A percentile compares a stretch with the other conserved stretches of the same genome.
Evolutionary conservation across 2,797 vertebrate species (phyloP).

Genomic region (Sandelia bainsii): DNA sequence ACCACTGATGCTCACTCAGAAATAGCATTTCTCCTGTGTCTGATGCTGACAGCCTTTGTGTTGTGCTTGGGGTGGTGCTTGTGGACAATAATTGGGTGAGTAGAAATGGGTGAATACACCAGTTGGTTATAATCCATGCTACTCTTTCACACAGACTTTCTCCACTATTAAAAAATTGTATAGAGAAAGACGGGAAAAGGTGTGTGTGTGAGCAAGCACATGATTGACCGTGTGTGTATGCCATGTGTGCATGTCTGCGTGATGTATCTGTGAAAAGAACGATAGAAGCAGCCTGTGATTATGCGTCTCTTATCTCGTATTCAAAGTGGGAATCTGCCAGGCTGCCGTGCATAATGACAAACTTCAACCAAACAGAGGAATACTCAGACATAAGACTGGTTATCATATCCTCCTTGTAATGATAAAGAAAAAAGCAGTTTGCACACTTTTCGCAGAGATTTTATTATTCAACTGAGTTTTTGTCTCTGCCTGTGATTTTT

Average conservation of each 20-base stretch:
- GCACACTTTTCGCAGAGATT: background rate
- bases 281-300: conserved; percentile 57
- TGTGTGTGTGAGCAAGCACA: background rate
- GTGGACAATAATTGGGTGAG: conserved; percentile 33
- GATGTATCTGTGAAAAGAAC: conserved; percentile 24
- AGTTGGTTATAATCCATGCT: conserved; percentile 33
- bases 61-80: conserved; percentile 16
- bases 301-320: conserved; percentile 55
- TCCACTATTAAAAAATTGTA: conserved; percentile 37
- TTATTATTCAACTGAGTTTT: background rate
- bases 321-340: conserved; percentile 45
- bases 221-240: background rate
- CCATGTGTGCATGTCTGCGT: conserved; percentile 14
- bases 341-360: conserved; percentile 46
- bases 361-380: conserved; percentile 22
- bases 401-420: background rate
- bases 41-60: conserved; percentile 26
- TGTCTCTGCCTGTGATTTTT: background rate
- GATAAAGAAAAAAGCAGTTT: conserved; percentile 16
- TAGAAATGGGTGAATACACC: conserved; percentile 39
- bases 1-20: conserved; percentile 13
- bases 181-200: background rate
- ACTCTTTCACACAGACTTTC: conserved; percentile 30
- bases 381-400: conserved; percentile 21
- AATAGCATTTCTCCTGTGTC: background rate